These are phyloP conservation scores for Chionis minor DNA, from an alignment of 2,113 vertebrate genomes.

Conservation along the genomic window DNA sequence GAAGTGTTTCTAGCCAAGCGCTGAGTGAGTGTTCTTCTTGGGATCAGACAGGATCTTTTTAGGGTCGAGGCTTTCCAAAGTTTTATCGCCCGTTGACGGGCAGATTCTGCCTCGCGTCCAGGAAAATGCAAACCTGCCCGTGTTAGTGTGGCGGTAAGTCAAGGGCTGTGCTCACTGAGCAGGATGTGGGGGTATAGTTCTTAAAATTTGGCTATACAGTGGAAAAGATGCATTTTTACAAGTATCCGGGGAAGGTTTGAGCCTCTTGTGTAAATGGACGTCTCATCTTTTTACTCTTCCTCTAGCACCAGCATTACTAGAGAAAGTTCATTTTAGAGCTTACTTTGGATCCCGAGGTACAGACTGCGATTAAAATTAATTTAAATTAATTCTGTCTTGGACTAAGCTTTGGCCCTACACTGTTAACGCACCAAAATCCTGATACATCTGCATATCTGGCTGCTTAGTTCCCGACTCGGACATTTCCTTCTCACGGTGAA, in stretches of 20 bases:
- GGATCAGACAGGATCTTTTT: not conserved
- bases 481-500: not conserved
- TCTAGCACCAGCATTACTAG: not conserved
- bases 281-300: not conserved
- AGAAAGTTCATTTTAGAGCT: not conserved
- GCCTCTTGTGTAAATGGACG: rapidly evolving
- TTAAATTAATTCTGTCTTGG: not conserved
- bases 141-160: not conserved
- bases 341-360: not conserved
- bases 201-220: not conserved
- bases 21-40: not conserved
- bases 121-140: not conserved
- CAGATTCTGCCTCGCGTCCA: not conserved
- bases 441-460: not conserved
- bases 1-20: not conserved
- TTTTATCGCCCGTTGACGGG: not conserved
- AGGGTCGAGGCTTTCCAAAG: not conserved
- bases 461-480: not conserved
- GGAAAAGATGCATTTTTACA: not conserved
- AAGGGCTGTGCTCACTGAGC: not conserved
- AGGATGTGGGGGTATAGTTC: rapidly evolving
- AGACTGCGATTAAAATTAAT: not conserved
- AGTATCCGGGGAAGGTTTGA: not conserved
- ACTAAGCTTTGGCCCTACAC: not conserved
- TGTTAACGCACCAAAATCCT: not conserved